Evolutionary conservation across 2,888 invertebrate genomes (phyloP), one percentile per base, ranked within the genome.

Genomic region (Bursaphelenchus okinawaensis): DNA sequence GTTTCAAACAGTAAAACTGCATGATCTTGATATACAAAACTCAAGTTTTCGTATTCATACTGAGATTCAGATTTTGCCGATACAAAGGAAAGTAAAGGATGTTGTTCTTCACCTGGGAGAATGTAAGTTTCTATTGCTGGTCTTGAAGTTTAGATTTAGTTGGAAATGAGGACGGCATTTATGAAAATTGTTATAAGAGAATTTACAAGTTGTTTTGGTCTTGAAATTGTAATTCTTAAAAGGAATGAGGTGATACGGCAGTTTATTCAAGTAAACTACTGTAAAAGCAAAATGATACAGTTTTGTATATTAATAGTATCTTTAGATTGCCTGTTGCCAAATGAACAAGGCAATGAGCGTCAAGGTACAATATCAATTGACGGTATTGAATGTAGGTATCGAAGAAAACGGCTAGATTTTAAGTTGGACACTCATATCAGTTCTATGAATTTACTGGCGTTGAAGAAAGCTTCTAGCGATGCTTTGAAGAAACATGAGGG

Each of bases 401-500:
- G 20, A n/a, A 31, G 60, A 20, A 51, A 26, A 20, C 19, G 22
- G 50, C 16, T 24, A 58, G 4, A 27, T 3, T 27, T 59, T 16
- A 59, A 59, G 23, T 20, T 59, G 20, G 50, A 59, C 6, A 7
- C 61, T 4, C 58, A 62, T 20, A 20, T 24, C 4, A 24, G 20
- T 4, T 24, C 19, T 20, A 62, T 52, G 55, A 62, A 52, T 31
- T 22, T 60, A 23, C 56, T 60, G 6, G n/a, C 24, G 24, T 52
- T 70, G 22, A 70, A 65, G 55, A 55, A 28, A 52, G 19, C 24
- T 16, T 52, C 64, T 28, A 27, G 50, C 24, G 52, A 73, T 23
- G 63, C 67, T 12, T 9, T 75, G 9, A 40, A 62, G 1, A 68
- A 69, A 23, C 57, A 52, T 58, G 31, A 52, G 9, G 66, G 66